A percentile compares a stretch with the other conserved stretches of the same genome.
Conservation (phyloP, 2,888 invertebrate genomes). For the Drosophila barbarae region DNA sequence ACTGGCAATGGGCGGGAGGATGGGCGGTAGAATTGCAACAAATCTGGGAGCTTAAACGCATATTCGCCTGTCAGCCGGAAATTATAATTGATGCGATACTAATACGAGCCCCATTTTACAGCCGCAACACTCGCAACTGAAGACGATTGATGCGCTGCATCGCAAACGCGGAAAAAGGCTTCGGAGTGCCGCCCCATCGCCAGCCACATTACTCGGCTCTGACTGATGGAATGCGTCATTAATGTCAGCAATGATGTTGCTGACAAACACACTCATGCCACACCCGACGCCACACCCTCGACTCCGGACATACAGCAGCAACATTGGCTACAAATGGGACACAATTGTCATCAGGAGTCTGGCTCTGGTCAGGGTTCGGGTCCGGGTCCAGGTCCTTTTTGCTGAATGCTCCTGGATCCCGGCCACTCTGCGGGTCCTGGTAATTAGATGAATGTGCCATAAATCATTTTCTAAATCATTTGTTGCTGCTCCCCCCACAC, state of each 20-base stretch:
- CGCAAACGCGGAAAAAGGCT: constrained; percentile 64
- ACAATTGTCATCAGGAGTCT: constrained; percentile 63
- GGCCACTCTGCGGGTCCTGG: constrained; percentile 63
- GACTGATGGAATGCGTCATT: constrained; percentile 70
- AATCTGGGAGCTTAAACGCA: constrained; percentile 53
- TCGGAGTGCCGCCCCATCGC: constrained; percentile 24
- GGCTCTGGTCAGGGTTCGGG: constrained; percentile 47
- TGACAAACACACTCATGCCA: constrained; percentile 38
- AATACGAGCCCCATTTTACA: constrained; percentile 55
- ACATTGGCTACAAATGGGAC: constrained; percentile 50
- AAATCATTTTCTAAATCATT: constrained; percentile 73
- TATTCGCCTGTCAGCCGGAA: constrained; percentile 66
- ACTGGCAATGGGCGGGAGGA: constrained; percentile 11
- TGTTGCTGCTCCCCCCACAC: constrained; percentile 45
- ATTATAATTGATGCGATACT: constrained; percentile 74
- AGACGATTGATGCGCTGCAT: constrained; percentile 69
- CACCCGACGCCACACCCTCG: constrained; percentile 10
- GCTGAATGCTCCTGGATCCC: constrained; percentile 31
- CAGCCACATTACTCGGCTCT: constrained; percentile 22
- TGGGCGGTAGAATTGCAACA: constrained; percentile 56
- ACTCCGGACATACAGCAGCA: constrained; percentile 4
- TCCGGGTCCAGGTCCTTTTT: constrained; percentile 51
- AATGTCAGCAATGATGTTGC: constrained; percentile 66
- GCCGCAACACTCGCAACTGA: constrained; percentile 35
- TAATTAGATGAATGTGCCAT: constrained; percentile 72